Evolutionary conservation across 2,113 vertebrate genomes (phyloP), one percentile per base, ranked within the genome.

Genomic region (Periophthalmodon schlosseri): DNA sequence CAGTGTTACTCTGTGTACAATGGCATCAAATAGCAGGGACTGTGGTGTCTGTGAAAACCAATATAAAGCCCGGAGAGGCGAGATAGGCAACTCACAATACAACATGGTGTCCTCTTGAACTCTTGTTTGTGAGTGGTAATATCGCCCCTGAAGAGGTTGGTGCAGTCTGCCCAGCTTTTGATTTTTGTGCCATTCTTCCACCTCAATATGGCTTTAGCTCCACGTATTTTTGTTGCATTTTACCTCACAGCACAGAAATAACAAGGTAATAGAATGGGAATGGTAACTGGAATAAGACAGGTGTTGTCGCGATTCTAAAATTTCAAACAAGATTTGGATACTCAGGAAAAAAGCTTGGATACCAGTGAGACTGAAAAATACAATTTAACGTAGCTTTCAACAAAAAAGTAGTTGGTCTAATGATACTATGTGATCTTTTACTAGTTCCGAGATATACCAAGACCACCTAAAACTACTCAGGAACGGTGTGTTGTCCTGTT

Each of bases 81-180:
- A 47, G 14, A 71, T 14, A 49, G 33, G 49, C 11, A 56, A 68
- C 63, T 50, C 28, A 33, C 11, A 63, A 49, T 49, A 68, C 20
- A 52, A 66, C 47, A 66, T 65, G 34, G 72, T 28, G 68, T 54
- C 57, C 23, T 60, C 65, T 28, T 33, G 18, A 3, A 20, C 57
- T 44, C 46, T 46, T 8, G 0, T 66, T 74, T 69, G 66, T 69
- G 66, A 72, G 73, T 67, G 57, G 44, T 28, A 21, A 33, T 23
- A 28, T 21, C n/a, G 69, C 63, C 36, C 56, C 50, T 24, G 56
- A 70, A 54, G 79, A 71, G 44, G 28, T 52, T 68, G 63, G 12
- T 52, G 52, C 61, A n/a, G 23, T 69, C 56, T 21, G 50, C 39
- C 60, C 20, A 7, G 58, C 49, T 68, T 49, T 14, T 9, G 6